Conservation (phyloP, 2,113 vertebrate species). For the Mirza zaza region DNA sequence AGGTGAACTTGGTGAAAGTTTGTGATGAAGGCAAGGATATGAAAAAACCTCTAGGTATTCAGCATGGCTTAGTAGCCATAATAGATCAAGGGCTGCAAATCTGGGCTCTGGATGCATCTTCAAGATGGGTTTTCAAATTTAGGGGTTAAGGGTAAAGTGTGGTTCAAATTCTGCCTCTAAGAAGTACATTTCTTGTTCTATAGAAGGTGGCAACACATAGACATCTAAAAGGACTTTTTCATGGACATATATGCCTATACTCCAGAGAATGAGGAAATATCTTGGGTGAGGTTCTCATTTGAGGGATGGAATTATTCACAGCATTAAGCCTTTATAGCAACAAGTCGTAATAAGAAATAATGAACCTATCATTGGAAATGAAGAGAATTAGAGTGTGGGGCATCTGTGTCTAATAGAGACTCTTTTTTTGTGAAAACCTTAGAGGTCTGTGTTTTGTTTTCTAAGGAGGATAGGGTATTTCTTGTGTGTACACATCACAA, state of each 20-base stretch:
- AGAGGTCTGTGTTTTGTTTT: not conserved
- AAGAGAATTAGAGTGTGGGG: not conserved
- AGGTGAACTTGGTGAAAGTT: not conserved
- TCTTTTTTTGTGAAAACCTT: not conserved
- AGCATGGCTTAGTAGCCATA: not conserved
- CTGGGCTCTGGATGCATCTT: not conserved
- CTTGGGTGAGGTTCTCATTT: not conserved
- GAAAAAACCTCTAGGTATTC: not conserved
- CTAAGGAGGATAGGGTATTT: not conserved
- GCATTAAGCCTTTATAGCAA: not conserved
- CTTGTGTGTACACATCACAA: not conserved
- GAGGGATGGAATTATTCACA: not conserved
- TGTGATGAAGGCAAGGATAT: not conserved
- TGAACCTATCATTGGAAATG: not conserved
- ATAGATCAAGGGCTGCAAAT: not conserved
- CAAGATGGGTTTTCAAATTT: not conserved
- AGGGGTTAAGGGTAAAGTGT: not conserved
- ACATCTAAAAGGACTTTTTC: not conserved
- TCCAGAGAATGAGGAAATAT: not conserved
- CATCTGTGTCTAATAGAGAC: not conserved
- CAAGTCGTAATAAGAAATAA: not conserved
- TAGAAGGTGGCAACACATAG: not conserved
- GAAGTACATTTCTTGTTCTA: not conserved
- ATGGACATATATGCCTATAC: not conserved
- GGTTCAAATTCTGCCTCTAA: not conserved